Evolutionary conservation across 1,140 invertebrate species (phyloP).

Genomic region (Drosophila pruinosa): DNA sequence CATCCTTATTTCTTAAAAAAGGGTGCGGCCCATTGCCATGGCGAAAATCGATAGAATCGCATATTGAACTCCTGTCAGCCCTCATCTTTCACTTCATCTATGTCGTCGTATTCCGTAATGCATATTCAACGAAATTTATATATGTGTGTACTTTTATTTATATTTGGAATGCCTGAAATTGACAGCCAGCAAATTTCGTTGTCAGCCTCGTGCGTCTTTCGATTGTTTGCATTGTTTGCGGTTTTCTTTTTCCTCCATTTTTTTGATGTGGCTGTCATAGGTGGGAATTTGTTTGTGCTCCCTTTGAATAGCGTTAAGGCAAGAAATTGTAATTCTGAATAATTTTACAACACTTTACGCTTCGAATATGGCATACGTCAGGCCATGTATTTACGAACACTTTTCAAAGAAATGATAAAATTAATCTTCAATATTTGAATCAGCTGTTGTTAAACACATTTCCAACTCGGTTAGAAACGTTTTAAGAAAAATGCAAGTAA

Average conservation of each 20-base stretch:
- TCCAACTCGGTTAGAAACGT: no score
- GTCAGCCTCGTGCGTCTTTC: constrained; percentile 59
- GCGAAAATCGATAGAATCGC: constrained; percentile 52
- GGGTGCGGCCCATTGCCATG: constrained; percentile 36
- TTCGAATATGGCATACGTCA: background rate
- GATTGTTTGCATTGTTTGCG: constrained; percentile 51
- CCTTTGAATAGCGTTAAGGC: constrained; percentile 10
- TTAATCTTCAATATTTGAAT: background rate
- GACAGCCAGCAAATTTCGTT: constrained; percentile 72
- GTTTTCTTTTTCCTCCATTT: background rate
- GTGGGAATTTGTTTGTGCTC: constrained; percentile 21
- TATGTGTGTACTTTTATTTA: constrained; percentile 37
- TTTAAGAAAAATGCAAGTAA: no score
- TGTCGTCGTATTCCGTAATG: constrained; percentile 42
- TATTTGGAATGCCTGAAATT: constrained; percentile 49
- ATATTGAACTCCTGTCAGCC: constrained; percentile 37
- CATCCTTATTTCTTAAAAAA: constrained; percentile 29
- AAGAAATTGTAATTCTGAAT: constrained; percentile 13
- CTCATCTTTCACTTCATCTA: constrained; percentile 25
- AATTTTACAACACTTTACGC: constrained; percentile 21
- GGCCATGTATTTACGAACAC: no score
- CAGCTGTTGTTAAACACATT: background rate
- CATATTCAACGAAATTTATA: constrained; percentile 59
- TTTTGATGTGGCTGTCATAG: constrained; percentile 41
- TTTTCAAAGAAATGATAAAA: background rate